These are phyloP conservation scores for Menidia beryllina DNA, from an alignment of 2,113 vertebrate genomes.

Conservation along the genomic window DNA sequence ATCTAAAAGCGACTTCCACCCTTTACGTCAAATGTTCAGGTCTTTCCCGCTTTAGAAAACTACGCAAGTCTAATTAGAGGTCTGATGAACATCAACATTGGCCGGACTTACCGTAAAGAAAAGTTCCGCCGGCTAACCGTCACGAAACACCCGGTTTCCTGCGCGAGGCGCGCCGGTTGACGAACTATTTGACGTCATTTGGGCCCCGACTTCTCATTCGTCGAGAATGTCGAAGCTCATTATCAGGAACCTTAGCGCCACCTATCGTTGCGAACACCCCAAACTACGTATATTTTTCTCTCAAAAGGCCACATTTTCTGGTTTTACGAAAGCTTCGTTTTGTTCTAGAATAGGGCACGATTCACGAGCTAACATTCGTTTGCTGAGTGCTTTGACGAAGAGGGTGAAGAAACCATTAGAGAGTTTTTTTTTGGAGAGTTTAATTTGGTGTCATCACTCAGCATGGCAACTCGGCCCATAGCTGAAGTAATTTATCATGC, in stretches of 20 bases:
- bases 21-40: fast-evolving
- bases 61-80: fast-evolving
- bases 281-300: too few species aligned
- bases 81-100: fast-evolving
- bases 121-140: neutral
- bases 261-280: neutral
- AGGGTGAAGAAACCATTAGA: neutral
- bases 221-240: neutral
- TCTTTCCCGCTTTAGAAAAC: neutral
- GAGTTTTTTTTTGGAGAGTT: neutral
- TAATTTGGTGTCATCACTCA: neutral
- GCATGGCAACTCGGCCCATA: neutral
- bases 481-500: neutral
- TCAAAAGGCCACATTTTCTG: neutral
- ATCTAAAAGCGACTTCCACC: fast-evolving
- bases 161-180: conserved; percentile 52
- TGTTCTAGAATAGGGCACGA: too few species aligned
- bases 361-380: too few species aligned
- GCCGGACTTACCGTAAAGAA: conserved; percentile 6
- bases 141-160: conserved; percentile 37
- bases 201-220: conserved; percentile 2
- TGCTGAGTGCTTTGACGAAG: too few species aligned
- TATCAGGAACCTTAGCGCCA: neutral
- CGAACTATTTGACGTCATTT: conserved; percentile 51
- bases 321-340: neutral